Percentiles rank a stretch among this genome's conserved stretches.
These are phyloP conservation scores for Plebejus melissa DNA, from an alignment of 2,888 invertebrate genomes.

Conservation along the genomic window DNA sequence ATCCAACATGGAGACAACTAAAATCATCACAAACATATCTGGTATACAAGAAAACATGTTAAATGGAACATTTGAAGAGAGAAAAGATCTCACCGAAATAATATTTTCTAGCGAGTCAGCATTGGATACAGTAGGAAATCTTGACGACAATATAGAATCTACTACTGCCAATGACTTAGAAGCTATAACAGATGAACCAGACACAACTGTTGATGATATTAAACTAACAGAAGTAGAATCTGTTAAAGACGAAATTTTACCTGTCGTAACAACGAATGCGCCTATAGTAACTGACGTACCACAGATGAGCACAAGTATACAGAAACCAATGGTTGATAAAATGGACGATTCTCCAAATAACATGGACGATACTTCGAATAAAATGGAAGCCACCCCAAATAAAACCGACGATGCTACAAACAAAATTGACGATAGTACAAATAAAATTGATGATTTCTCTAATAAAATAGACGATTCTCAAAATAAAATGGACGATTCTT, in stretches of 20 bases:
- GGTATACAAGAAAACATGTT: slow-evolving; percentile 34
- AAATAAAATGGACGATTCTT: neutral
- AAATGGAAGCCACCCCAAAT: slow-evolving; percentile 36
- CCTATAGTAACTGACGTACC: neutral
- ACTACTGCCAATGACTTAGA: slow-evolving; percentile 26
- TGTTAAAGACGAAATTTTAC: slow-evolving; percentile 11
- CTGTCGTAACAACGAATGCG: neutral
- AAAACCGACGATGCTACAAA: slow-evolving; percentile 37
- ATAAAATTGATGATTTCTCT: slow-evolving; percentile 25
- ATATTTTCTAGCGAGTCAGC: slow-evolving; percentile 32
- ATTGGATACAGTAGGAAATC: neutral
- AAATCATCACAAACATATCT: slow-evolving; percentile 41
- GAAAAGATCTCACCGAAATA: slow-evolving; percentile 36
- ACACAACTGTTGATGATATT: slow-evolving; percentile 13
- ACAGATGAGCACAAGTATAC: slow-evolving; percentile 17
- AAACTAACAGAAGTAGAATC: slow-evolving; percentile 22
- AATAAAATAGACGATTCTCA: neutral
- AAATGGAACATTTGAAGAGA: slow-evolving; percentile 30
- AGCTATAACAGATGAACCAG: slow-evolving; percentile 29
- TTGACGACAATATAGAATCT: neutral
- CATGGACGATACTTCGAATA: slow-evolving; percentile 36
- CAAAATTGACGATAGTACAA: slow-evolving; percentile 35
- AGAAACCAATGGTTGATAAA: neutral
- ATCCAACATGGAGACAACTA: slow-evolving; percentile 34
- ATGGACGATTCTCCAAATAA: slow-evolving; percentile 36